Evolutionary conservation across 2,888 invertebrate species (phyloP).

Genomic region (Salpingus planirostris): DNA sequence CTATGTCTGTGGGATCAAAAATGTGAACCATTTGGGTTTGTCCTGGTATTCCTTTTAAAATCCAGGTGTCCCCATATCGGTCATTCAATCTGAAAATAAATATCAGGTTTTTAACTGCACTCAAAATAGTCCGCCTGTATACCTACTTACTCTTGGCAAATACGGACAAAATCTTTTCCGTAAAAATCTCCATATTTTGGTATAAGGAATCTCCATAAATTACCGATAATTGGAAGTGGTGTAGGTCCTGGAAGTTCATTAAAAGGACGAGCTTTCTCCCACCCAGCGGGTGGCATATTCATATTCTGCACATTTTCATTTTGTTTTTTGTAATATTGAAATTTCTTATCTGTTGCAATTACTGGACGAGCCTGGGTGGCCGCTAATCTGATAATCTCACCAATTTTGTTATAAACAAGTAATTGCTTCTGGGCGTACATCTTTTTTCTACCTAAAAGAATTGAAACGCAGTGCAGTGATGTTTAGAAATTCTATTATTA

Average conservation of each 20-base stretch:
- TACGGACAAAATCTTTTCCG: slow-evolving; percentile 14
- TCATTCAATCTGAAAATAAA: slow-evolving; percentile 19
- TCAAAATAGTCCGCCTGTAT: slow-evolving; percentile 1
- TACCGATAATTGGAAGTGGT: slow-evolving; percentile 30
- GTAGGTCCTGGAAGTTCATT: slow-evolving; percentile 28
- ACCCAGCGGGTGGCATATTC: slow-evolving; percentile 22
- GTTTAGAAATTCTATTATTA: no score
- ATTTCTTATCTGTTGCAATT: slow-evolving; percentile 1
- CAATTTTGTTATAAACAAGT: no score
- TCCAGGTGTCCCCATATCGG: slow-evolving; percentile 41
- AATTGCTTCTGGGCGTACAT: no score
- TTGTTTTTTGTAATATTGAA: slow-evolving; percentile 5
- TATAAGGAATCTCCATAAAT: slow-evolving; percentile 25
- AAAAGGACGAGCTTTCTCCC: slow-evolving; percentile 26
- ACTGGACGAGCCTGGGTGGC: not conserved
- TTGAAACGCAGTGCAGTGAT: no score
- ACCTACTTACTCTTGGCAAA: slow-evolving; percentile 17
- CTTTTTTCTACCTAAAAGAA: no score
- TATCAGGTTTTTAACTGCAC: not conserved
- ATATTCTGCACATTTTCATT: slow-evolving; percentile 1
- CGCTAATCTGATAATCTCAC: not conserved
- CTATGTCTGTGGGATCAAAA: slow-evolving; percentile 44
- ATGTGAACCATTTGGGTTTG: slow-evolving; percentile 27
- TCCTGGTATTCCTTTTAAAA: slow-evolving; percentile 36
- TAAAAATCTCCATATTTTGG: slow-evolving; percentile 25